Conservation (phyloP, 2,797 vertebrate species). For the Gallinago nigripennis region DNA sequence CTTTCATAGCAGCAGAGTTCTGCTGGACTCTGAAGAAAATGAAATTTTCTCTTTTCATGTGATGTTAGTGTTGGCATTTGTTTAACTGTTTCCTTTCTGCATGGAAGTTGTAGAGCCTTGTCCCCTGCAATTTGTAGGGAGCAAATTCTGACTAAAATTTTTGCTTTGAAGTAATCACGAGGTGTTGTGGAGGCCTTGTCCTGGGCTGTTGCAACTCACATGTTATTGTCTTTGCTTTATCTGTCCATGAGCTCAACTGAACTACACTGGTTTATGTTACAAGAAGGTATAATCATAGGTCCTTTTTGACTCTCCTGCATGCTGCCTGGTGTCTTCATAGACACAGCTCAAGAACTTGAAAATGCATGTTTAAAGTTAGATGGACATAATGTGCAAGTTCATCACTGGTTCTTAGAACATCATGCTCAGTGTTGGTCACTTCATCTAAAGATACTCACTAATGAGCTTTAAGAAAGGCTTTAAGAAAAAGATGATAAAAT, state of each 20-base stretch:
- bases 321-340: not conserved
- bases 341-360: not conserved
- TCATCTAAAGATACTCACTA: not conserved
- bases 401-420: not conserved
- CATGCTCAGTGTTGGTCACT: not conserved
- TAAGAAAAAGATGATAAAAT: not conserved
- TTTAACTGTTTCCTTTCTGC: not conserved
- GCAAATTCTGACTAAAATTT: not conserved
- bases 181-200: not conserved
- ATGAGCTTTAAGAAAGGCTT: not conserved
- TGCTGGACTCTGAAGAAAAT: not conserved
- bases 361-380: not conserved
- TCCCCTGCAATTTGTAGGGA: not conserved
- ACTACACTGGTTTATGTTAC: not conserved
- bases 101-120: not conserved
- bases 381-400: not conserved
- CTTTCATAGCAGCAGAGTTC: not conserved
- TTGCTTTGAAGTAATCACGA: not conserved
- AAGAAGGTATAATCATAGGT: not conserved
- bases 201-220: not conserved
- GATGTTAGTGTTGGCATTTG: not conserved
- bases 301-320: not conserved
- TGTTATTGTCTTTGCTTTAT: not conserved
- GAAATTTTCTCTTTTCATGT: not conserved
- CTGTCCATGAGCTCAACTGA: not conserved